A percentile compares a stretch with the other conserved stretches of the same genome.
phyloP scores from a whole-genome alignment of 2,888 invertebrate species.

The Agonopterix subpropinquella region DNA sequence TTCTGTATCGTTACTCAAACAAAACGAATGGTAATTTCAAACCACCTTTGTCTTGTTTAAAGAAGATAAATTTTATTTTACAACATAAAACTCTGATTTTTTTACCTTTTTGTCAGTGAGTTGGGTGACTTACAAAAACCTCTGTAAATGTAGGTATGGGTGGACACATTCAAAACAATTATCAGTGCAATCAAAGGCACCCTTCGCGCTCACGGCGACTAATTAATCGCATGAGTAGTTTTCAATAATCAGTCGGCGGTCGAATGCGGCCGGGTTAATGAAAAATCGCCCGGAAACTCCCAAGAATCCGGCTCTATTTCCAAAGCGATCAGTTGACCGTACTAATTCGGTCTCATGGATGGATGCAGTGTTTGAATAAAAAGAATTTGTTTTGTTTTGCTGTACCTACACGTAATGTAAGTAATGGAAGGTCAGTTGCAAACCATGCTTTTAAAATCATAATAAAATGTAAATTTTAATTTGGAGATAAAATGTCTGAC shows the following conservation, averaged over 20 bases:
- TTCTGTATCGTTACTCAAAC: slow-evolving; percentile 45
- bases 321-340: slow-evolving; percentile 43
- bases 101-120: no score
- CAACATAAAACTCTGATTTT: not conserved
- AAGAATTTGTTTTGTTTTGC: slow-evolving; percentile 2
- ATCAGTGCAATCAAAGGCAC: slow-evolving; percentile 52
- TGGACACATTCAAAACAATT: slow-evolving; percentile 44
- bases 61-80: not conserved
- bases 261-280: slow-evolving; percentile 51
- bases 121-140: no score
- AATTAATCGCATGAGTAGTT: slow-evolving; percentile 60
- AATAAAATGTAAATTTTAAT: no score
- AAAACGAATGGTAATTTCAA: slow-evolving; percentile 37
- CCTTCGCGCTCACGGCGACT: slow-evolving; percentile 51
- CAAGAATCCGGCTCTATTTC: slow-evolving; percentile 23
- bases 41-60: slow-evolving; percentile 26
- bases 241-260: slow-evolving; percentile 49
- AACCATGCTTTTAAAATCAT: no score
- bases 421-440: no score
- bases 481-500: no score
- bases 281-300: slow-evolving; percentile 62
- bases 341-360: slow-evolving; percentile 33
- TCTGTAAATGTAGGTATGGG: not conserved
- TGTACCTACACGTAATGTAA: no score
- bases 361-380: slow-evolving; percentile 8